phyloP scores from a whole-genome alignment of 2,888 invertebrate species.

The Microctonus hyperodae region DNA sequence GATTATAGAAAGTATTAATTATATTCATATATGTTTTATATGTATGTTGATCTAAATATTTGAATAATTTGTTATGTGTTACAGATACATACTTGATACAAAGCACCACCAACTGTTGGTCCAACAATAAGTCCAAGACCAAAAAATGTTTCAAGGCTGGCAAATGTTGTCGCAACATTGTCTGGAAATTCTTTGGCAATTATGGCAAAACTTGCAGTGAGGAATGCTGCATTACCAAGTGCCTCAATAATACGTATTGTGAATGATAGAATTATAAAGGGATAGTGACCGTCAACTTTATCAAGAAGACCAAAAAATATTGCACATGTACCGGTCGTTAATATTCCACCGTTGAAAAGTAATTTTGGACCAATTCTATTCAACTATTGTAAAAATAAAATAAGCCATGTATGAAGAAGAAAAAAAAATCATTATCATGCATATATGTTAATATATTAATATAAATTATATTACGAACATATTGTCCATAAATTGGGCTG shows the following conservation, averaged over 20 bases:
- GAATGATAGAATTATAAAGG: constrained; percentile 81
- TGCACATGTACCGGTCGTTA: constrained; percentile 83
- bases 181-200: constrained; percentile 89
- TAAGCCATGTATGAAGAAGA: neutral
- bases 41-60: neutral
- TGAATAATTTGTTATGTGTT: neutral
- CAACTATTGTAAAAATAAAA: constrained; percentile 63
- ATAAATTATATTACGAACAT: constrained; percentile 63
- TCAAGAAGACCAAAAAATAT: constrained; percentile 77
- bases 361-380: constrained; percentile 81
- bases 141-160: constrained; percentile 86
- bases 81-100: constrained; percentile 71
- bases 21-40: neutral
- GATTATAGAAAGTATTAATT: constrained; percentile 7
- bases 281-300: constrained; percentile 73
- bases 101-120: constrained; percentile 86
- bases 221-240: constrained; percentile 84
- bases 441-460: constrained; percentile 8
- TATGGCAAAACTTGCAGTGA: constrained; percentile 87
- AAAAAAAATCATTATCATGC: neutral
- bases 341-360: constrained; percentile 82
- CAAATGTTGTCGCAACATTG: constrained; percentile 85
- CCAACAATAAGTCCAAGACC: constrained; percentile 88
- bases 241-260: constrained; percentile 83
- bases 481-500: constrained; percentile 83